phyloP scores from a whole-genome alignment of 2,797 vertebrate genomes.

The Botia almorhae region DNA sequence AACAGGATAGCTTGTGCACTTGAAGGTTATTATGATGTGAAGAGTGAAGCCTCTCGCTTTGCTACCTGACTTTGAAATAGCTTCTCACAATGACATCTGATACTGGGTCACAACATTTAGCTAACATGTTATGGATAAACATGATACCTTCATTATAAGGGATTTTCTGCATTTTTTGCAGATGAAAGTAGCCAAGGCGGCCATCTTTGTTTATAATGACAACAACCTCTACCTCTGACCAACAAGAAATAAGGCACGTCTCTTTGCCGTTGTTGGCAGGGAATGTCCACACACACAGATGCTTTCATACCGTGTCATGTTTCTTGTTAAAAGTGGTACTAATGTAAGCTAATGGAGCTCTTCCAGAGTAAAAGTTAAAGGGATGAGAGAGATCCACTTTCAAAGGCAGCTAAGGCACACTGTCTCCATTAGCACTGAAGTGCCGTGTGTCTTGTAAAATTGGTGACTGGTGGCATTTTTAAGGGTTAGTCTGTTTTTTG shows the following conservation, averaged over 20 bases:
- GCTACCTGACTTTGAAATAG: constrained; percentile 20
- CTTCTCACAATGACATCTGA: background rate
- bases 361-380: constrained; percentile 33
- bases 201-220: constrained; percentile 30
- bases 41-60: constrained; percentile 26
- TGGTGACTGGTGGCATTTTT: no score
- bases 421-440: background rate
- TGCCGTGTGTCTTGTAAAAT: no score
- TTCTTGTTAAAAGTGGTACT: constrained; percentile 46
- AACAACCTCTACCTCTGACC: constrained; percentile 26
- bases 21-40: constrained; percentile 32
- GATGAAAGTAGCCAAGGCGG: constrained; percentile 29
- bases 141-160: constrained; percentile 19
- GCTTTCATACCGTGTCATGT: constrained; percentile 44
- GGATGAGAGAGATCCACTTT: constrained; percentile 31
- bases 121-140: constrained; percentile 6
- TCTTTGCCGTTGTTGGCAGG: constrained; percentile 16
- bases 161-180: constrained; percentile 39
- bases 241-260: constrained; percentile 4
- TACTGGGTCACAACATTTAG: background rate
- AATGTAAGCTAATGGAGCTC: constrained; percentile 36
- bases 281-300: background rate
- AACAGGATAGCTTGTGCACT: constrained; percentile 8
- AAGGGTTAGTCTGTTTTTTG: no score
- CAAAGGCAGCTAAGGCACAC: constrained; percentile 26